Base-by-base conservation (phyloP, 1,140 invertebrate genomes). In the Anastatus disparis region DNA sequence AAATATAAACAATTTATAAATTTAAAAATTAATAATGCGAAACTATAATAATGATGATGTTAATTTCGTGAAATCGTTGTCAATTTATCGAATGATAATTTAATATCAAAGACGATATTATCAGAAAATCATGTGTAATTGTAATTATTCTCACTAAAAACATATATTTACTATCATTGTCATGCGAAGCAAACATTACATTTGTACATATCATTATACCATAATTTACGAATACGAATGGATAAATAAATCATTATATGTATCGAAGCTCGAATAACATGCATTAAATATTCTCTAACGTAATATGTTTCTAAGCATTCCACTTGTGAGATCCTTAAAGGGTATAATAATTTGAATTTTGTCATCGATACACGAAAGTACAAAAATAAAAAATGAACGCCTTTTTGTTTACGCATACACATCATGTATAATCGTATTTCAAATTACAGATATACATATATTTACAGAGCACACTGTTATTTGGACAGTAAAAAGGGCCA, bases 241-340 rank as follows among this genome's bases (percentile, higher is more conserved):
- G 22, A 42, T 42, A 42, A 59, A 59, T 59, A 44, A 61, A 61
- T 55, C 26, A 55, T 55, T 20, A 17, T 8, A 3, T 15, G 0
- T n/a, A 17, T 17, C 53, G 29, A 20, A 55, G 31, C 29, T 27
- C 53, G 7, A 35, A 29, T 55, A 27, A 35, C 52, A 6, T 22
- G 29, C 27, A 55, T 35, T 29, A 31, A 7, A 26, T 31, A 12
- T 4, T 29, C 24, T n/a, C 2, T 2, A 20, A 17, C 9, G n/a
- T n/a, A n/a, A n/a, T n/a, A n/a, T n/a, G n/a, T n/a, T n/a, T n/a
- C n/a, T n/a, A n/a, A n/a, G n/a, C n/a, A n/a, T 0, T 69, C 72
- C 72, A 76, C 71, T 76, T 75, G 62, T 70, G 64, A 71, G 78
- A 78, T 76, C 69, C 75, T 55, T 55, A 35, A 55, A 29, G 53